Conservation (phyloP, 1,140 invertebrate species). For the Plodia interpunctella region DNA sequence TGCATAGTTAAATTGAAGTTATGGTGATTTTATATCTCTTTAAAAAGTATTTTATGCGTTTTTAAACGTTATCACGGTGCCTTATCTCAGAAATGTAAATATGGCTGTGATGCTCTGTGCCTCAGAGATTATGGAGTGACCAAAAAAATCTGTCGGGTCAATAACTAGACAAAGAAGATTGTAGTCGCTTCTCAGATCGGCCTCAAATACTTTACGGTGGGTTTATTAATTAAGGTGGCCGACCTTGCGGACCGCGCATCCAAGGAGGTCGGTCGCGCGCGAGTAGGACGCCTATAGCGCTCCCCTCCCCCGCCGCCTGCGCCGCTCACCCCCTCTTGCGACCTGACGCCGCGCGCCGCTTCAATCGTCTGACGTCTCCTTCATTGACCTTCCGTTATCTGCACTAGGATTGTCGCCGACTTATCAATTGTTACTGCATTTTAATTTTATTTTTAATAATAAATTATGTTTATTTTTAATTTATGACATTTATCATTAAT, state of each 20-base stretch:
- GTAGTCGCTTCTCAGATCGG: slow-evolving; percentile 62
- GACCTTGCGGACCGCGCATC: slow-evolving; percentile 74
- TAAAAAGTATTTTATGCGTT: slow-evolving; percentile 17
- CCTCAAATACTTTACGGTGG: slow-evolving; percentile 74
- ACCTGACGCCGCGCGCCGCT: slow-evolving; percentile 33
- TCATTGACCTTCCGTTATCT: slow-evolving; percentile 74
- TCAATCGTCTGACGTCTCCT: slow-evolving; percentile 52
- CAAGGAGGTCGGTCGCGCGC: slow-evolving; percentile 64
- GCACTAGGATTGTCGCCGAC: slow-evolving; percentile 53
- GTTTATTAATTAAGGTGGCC: slow-evolving; percentile 76
- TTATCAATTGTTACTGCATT: slow-evolving; percentile 40
- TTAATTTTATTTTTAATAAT: neutral
- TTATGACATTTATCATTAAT: neutral
- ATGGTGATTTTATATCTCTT: slow-evolving; percentile 25
- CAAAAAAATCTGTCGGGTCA: slow-evolving; percentile 53
- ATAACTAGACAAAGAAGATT: slow-evolving; percentile 73
- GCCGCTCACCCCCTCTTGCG: slow-evolving; percentile 28
- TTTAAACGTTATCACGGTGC: slow-evolving; percentile 19
- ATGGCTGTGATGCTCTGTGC: slow-evolving; percentile 7
- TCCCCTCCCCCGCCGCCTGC: slow-evolving; percentile 26
- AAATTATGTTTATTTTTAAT: neutral
- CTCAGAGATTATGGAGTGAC: neutral
- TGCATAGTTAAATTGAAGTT: slow-evolving; percentile 23
- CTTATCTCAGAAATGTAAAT: slow-evolving; percentile 23
- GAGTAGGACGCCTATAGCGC: slow-evolving; percentile 40